A percentile compares a stretch with the other conserved stretches of the same genome.
These are phyloP conservation scores for Dendroctonus valens DNA, from an alignment of 1,140 invertebrate species.

Conservation along the genomic window DNA sequence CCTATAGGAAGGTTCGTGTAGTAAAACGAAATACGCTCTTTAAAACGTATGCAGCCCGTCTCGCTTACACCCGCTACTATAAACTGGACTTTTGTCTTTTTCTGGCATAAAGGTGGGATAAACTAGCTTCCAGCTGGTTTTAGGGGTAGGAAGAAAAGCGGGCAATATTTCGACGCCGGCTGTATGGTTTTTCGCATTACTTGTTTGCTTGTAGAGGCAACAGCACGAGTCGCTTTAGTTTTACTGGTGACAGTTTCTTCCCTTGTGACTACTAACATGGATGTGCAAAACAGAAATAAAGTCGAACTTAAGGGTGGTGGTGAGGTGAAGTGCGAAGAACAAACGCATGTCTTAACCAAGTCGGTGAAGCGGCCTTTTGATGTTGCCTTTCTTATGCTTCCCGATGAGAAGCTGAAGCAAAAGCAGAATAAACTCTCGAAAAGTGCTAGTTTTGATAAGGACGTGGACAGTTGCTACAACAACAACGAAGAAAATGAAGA, in stretches of 20 bases:
- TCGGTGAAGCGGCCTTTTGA: slow-evolving; percentile 76
- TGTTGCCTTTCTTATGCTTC: slow-evolving; percentile 83
- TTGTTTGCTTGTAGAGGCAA: slow-evolving; percentile 32
- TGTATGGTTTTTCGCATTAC: slow-evolving; percentile 50
- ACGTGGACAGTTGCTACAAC: slow-evolving; percentile 44
- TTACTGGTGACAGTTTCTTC: neutral
- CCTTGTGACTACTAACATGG: slow-evolving; percentile 38
- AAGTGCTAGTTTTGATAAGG: slow-evolving; percentile 34
- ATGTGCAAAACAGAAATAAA: slow-evolving; percentile 37
- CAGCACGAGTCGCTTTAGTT: neutral
- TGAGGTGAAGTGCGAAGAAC: slow-evolving; percentile 35
- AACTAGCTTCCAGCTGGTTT: slow-evolving; percentile 40
- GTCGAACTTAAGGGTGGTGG: slow-evolving; percentile 42
- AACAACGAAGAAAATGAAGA: slow-evolving; percentile 47
- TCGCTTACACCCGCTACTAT: slow-evolving; percentile 24
- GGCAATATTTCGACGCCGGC: slow-evolving; percentile 49
- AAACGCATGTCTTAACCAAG: slow-evolving; percentile 39
- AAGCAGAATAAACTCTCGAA: slow-evolving; percentile 55
- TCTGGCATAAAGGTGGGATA: slow-evolving; percentile 41
- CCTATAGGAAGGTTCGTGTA: slow-evolving; percentile 48
- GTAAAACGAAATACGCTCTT: slow-evolving; percentile 43
- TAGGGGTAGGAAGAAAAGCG: slow-evolving; percentile 44
- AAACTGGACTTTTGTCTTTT: slow-evolving; percentile 27
- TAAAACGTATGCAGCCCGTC: slow-evolving; percentile 35
- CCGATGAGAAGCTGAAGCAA: slow-evolving; percentile 73